A percentile compares a stretch with the other conserved stretches of the same genome.
Evolutionary conservation across 1,140 invertebrate genomes (phyloP).

Genomic region (Daktulosphaira vitifoliae): DNA sequence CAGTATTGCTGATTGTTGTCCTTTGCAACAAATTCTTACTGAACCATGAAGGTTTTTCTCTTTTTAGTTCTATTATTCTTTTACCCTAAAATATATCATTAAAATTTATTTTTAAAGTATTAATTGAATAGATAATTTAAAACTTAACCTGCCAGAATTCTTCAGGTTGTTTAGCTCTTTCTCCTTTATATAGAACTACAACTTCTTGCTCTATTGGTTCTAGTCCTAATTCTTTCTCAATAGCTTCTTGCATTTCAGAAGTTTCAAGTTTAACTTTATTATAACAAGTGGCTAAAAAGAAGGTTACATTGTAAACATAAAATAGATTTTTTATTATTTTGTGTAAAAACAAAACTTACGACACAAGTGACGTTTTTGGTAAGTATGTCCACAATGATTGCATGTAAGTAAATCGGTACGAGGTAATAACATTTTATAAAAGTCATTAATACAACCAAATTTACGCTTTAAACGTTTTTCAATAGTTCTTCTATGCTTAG

Average conservation of each 20-base stretch:
- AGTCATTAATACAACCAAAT: constrained; percentile 54
- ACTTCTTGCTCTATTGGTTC: constrained; percentile 73
- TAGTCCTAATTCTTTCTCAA: constrained; percentile 57
- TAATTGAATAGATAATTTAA: constrained; percentile 5
- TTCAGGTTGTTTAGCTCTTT: constrained; percentile 48
- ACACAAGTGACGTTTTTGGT: constrained; percentile 66
- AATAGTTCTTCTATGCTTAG: constrained; percentile 61
- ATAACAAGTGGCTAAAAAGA: constrained; percentile 64
- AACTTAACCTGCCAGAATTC: constrained; percentile 44
- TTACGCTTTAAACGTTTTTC: constrained; percentile 63
- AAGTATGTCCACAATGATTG: constrained; percentile 66
- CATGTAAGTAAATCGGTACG: constrained; percentile 68
- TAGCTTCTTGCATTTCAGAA: constrained; percentile 61
- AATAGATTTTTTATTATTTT: constrained; percentile 9
- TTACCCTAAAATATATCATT: constrained; percentile 46
- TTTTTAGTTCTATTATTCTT: constrained; percentile 63
- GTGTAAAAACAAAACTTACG: constrained; percentile 50
- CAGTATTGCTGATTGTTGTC: constrained; percentile 55
- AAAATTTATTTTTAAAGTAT: constrained; percentile 42
- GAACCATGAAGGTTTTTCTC: constrained; percentile 67
- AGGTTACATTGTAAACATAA: neutral
- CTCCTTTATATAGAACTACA: constrained; percentile 71
- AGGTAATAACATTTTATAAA: constrained; percentile 57
- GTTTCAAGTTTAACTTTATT: constrained; percentile 70
- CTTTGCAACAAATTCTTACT: constrained; percentile 70